phyloP scores from a whole-genome alignment of 2,888 invertebrate genomes.

The Lysandra bellargus region DNA sequence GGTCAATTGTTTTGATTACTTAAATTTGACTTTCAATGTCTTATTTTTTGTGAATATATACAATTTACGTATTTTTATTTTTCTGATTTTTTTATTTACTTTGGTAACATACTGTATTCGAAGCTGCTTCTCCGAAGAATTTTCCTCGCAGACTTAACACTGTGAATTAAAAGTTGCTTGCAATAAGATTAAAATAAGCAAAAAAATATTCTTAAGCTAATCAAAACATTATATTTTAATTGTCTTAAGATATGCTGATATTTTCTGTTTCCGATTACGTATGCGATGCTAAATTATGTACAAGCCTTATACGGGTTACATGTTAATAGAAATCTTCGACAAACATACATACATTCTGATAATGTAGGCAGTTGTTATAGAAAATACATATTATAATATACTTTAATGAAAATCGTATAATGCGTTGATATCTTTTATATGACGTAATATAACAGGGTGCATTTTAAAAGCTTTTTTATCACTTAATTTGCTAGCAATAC shows the following conservation, averaged over 20 bases:
- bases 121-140: neutral
- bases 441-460: neutral
- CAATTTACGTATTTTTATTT: too few relatives aligned
- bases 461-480: neutral
- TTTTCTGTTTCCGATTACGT: conserved; percentile 49
- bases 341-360: neutral
- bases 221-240: conserved; percentile 56
- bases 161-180: neutral
- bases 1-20: neutral
- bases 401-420: neutral
- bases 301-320: neutral
- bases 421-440: neutral
- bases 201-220: neutral
- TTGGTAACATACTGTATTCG: neutral
- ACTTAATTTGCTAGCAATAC: too few relatives aligned
- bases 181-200: neutral
- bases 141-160: neutral
- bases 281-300: conserved; percentile 39
- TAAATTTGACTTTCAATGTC: neutral
- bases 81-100: neutral
- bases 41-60: neutral
- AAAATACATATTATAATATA: neutral
- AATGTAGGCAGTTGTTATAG: neutral
- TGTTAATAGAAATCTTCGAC: conserved; percentile 2
- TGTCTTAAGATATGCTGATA: conserved; percentile 57